Percentiles rank a stretch among this genome's conserved stretches.
Evolutionary conservation across 1,140 invertebrate genomes (phyloP).

Genomic region (Wasmannia auropunctata): DNA sequence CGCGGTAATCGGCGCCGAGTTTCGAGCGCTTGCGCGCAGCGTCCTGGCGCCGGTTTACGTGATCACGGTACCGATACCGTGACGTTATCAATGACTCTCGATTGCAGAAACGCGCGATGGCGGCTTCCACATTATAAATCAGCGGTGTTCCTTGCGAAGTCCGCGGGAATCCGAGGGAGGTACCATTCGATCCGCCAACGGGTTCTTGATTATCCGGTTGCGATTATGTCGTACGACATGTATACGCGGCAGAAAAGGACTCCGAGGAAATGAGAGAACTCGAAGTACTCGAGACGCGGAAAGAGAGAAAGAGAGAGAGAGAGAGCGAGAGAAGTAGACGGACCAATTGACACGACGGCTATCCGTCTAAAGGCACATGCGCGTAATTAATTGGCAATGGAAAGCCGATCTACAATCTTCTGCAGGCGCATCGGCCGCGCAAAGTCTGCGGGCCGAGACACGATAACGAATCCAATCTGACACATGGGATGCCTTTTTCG

Average conservation of each 20-base stretch:
- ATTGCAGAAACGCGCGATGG: slow-evolving; percentile 77
- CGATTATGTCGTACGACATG: slow-evolving; percentile 68
- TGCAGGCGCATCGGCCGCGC: neutral
- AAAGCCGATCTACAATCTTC: slow-evolving; percentile 54
- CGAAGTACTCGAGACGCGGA: neutral
- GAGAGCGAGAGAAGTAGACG: neutral
- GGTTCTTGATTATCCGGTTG: slow-evolving; percentile 69
- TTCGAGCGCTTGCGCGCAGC: slow-evolving; percentile 44
- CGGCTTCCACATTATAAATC: slow-evolving; percentile 73
- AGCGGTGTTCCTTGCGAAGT: slow-evolving; percentile 68
- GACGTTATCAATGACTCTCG: slow-evolving; percentile 76
- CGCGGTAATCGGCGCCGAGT: slow-evolving; percentile 67
- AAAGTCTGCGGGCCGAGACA: neutral
- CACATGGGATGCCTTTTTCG: neutral
- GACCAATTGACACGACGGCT: slow-evolving; percentile 56
- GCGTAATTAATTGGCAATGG: slow-evolving; percentile 60
- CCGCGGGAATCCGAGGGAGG: slow-evolving; percentile 60
- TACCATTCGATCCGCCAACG: slow-evolving; percentile 62
- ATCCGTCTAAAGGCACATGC: slow-evolving; percentile 40
- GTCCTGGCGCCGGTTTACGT: slow-evolving; percentile 75
- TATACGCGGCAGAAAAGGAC: slow-evolving; percentile 37
- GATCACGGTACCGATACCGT: slow-evolving; percentile 62
- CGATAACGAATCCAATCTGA: slow-evolving; percentile 64
- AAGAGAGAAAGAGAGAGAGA: neutral
- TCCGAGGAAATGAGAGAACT: neutral